Evolutionary conservation across 2,113 vertebrate genomes (phyloP), one percentile per base, ranked within the genome.

Genomic region (Vanacampus margaritifer): DNA sequence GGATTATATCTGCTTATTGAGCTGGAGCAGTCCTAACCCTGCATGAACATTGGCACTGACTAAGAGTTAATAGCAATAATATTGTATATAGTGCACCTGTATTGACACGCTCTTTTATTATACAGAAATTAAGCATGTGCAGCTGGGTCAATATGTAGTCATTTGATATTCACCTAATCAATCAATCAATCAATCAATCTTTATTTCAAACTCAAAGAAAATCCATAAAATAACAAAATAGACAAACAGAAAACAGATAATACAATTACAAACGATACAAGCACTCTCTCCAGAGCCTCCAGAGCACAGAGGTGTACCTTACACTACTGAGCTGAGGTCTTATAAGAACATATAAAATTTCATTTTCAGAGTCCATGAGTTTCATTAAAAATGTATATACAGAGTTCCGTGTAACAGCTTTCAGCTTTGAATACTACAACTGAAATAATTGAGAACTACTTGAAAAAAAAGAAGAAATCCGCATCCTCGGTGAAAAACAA

Each of bases 1-100:
- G 69, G 67, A 81, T 81, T 58, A 82, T 85, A 80, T 70, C 66
- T 65, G 73, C 58, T 71, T 79, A 68, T 67, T 73, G 73, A 73
- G 71, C 59, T 79, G 28, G 23, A 75, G 67, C 50, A 61, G 16
- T 32, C 3, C 21, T 56, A 65, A 66, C 37, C 28, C 45, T 56
- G 51, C 73, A 60, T 65, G 50, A 71, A 69, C 64, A 67, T 21
- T 21, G 16, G 51, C 35, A 57, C 21, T n/a, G 37, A 46, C 12
- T 24, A 19, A 26, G 36, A 61, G 23, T 61, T n/a, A 32, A 39
- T 43, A 61, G 26, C 35, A 60, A 21, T 37, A 13, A 28, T 21
- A 11, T 12, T 50, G 54, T 39, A 45, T 41, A 41, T 56, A 50
- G 5, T 51, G 8, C 23, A 11, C n/a, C 11, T 12, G 10, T 24